Base-by-base conservation (phyloP, 2,888 invertebrate species). In the Diarsia rubi region DNA sequence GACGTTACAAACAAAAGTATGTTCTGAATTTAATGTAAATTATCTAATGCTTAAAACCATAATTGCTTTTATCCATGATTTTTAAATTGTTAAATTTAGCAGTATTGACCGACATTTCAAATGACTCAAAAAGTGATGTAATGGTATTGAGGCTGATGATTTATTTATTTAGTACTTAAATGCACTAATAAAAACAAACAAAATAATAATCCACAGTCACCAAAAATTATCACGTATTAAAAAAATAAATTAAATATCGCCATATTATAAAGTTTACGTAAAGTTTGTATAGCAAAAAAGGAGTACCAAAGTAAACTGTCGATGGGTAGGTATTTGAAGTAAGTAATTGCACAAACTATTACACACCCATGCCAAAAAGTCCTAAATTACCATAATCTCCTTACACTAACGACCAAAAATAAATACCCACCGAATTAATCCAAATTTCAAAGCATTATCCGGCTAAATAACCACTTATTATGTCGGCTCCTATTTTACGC, bases 381-480 rank as follows among this genome's bases (percentile, higher is more conserved):
- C 12, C 4, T 45, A 45, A 45, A 83, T 79, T 81, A 81, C 68
- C 73, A 87, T 90, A 88, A 90, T 88, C 90, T 82, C 77, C 88
- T 90, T 89, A 89, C 73, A 83, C 83, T 83, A 86, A 80, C 66
- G 78, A 69, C 67, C 71, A 85, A 88, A 87, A 89, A 86, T 84
- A 82, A 84, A 88, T 88, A 88, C 87, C 81, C 77, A 78, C 75
- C 85, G 88, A 89, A 91, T 91, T 92, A 94, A 93, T 91, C 92
- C 88, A 83, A 88, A 90, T 86, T 90, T 86, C 84, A 82, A 86
- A 77, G 89, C 83, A 91, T 93, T 92, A 93, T 93, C 90, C 88
- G 83, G 84, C 92, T 93, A 94, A 95, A 95, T 92, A 94, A 93
- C 93, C 92, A 93, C 93, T 95, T 94, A 95, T 94, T 94, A 92